Percentiles rank a stretch among this genome's conserved stretches.
Conservation (phyloP, 2,888 invertebrate species). For the Iphiclides podalirius region DNA sequence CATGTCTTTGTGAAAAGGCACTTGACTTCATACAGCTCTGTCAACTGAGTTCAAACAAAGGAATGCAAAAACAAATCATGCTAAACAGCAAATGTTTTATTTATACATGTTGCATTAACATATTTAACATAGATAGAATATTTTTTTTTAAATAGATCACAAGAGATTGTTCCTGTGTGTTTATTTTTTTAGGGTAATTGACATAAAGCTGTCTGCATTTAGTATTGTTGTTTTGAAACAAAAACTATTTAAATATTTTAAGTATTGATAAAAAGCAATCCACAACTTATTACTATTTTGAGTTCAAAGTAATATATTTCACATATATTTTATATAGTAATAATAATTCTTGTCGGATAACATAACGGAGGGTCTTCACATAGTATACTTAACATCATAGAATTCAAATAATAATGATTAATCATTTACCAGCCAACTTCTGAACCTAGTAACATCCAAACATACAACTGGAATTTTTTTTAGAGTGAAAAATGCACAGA, state of each 20-base stretch:
- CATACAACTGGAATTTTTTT: conserved; percentile 56
- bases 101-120: not conserved
- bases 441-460: conserved; percentile 61
- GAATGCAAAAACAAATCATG: conserved; percentile 18
- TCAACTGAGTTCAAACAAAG: conserved; percentile 16
- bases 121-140: not conserved
- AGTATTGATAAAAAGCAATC: conserved; percentile 41
- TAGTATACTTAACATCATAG: conserved; percentile 17
- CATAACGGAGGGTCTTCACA: conserved; percentile 16
- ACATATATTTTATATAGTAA: conserved; percentile 17
- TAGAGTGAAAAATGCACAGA: conserved; percentile 65
- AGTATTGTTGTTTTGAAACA: conserved; percentile 38
- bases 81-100: conserved; percentile 6
- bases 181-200: conserved; percentile 53
- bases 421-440: conserved; percentile 44
- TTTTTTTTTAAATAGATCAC: no score
- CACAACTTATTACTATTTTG: conserved; percentile 45
- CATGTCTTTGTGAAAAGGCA: conserved; percentile 18
- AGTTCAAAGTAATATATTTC: conserved; percentile 27
- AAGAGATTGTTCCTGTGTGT: no score
- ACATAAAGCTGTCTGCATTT: conserved; percentile 58
- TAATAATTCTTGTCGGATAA: conserved; percentile 20
- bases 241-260: conserved; percentile 30
- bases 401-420: conserved; percentile 19
- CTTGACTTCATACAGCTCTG: conserved; percentile 20